Evolutionary conservation across 1,140 invertebrate genomes (phyloP).

Genomic region (Drosophila repletoides): DNA sequence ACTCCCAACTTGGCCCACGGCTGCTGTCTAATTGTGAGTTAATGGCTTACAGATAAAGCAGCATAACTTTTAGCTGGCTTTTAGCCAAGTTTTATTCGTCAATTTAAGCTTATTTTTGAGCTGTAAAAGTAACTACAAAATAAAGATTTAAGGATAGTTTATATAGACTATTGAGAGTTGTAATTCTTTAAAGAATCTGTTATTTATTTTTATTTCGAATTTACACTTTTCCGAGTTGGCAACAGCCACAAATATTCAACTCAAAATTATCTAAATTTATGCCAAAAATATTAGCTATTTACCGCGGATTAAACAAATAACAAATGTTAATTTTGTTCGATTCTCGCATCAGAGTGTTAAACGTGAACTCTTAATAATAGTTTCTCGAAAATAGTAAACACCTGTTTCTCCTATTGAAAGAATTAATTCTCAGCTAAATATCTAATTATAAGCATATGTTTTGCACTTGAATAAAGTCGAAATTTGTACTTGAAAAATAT

Average conservation of each 20-base stretch:
- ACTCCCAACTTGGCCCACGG: not conserved
- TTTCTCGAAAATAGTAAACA: not conserved
- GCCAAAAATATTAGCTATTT: not conserved
- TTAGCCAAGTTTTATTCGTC: too few species aligned
- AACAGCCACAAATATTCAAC: constrained; percentile 3
- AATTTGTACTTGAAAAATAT: too few species aligned
- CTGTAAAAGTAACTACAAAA: too few species aligned
- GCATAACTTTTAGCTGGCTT: too few species aligned
- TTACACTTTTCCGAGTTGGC: not conserved
- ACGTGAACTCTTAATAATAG: constrained; percentile 22
- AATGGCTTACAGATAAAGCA: constrained; percentile 15
- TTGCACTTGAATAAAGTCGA: too few species aligned
- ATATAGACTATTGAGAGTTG: too few species aligned
- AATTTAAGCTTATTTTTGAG: too few species aligned
- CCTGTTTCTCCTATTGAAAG: constrained; percentile 2
- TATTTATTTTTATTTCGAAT: too few species aligned
- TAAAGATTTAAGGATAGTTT: too few species aligned
- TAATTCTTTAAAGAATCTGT: too few species aligned
- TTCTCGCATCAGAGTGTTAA: constrained; percentile 51
- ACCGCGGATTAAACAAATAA: not conserved
- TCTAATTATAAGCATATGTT: too few species aligned
- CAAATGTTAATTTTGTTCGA: constrained; percentile 8
- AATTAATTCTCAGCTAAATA: constrained; percentile 5
- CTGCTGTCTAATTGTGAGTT: constrained; percentile 36
- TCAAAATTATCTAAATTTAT: not conserved